A percentile compares a stretch with the other conserved stretches of the same genome.
phyloP scores from a whole-genome alignment of 2,113 vertebrate genomes.

The Xenopus laevis region DNA sequence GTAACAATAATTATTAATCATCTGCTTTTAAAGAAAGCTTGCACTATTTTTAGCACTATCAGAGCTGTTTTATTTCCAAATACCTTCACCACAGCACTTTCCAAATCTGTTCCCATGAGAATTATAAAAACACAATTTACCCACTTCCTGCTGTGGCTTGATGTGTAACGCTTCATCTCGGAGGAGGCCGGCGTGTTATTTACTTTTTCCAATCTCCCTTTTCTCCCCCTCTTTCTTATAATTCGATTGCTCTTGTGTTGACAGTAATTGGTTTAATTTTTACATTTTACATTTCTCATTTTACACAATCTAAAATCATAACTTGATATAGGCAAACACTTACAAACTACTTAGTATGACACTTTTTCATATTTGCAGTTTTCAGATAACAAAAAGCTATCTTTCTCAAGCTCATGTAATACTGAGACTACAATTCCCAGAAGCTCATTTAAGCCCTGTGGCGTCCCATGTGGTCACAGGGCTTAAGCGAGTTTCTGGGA shows the following conservation, averaged over 20 bases:
- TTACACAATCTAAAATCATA: too few relatives aligned
- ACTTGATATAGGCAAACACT: too few relatives aligned
- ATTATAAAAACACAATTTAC: conserved; percentile 62
- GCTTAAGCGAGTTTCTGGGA: too few relatives aligned
- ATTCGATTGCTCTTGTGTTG: neutral
- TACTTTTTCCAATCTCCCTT: conserved; percentile 56
- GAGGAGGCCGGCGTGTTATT: neutral
- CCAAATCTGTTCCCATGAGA: conserved; percentile 69
- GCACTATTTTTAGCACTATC: conserved; percentile 71
- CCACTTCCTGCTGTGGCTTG: conserved; percentile 69
- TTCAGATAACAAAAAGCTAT: too few relatives aligned
- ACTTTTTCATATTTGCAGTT: too few relatives aligned
- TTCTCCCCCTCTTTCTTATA: conserved; percentile 45
- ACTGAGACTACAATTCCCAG: too few relatives aligned
- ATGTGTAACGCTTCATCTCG: conserved; percentile 59
- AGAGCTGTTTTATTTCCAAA: conserved; percentile 60
- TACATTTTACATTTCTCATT: neutral
- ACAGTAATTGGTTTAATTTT: neutral
- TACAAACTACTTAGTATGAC: too few relatives aligned
- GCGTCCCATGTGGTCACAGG: too few relatives aligned
- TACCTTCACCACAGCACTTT: conserved; percentile 74
- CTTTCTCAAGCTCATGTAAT: too few relatives aligned
- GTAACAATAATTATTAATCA: conserved; percentile 63
- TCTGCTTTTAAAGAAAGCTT: conserved; percentile 69
- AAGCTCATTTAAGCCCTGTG: too few relatives aligned